Evolutionary conservation across 2,113 vertebrate genomes (phyloP).

Genomic region (Tragelaphus buxtoni): DNA sequence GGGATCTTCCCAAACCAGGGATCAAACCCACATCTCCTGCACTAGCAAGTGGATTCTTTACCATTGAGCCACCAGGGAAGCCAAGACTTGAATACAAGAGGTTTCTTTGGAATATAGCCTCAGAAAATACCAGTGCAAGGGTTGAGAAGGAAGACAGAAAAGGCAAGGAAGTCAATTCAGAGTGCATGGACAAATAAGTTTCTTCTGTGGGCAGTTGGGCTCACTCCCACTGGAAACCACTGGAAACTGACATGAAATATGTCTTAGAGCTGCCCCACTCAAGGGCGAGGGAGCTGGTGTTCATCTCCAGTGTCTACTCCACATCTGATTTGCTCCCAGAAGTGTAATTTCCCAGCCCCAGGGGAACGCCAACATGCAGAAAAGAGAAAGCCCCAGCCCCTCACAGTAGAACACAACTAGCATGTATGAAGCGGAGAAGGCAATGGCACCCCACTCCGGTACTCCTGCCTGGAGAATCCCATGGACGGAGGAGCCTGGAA

Average conservation of each 20-base stretch:
- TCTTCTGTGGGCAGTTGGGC: not conserved
- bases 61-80: not conserved
- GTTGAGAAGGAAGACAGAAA: not conserved
- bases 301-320: not conserved
- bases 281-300: not conserved
- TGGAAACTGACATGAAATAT: not conserved
- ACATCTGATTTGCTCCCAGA: not conserved
- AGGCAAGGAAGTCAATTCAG: not conserved
- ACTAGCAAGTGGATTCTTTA: not conserved
- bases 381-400: not conserved
- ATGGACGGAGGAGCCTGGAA: too few relatives aligned
- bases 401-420: accelerated
- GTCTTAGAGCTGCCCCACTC: accelerated
- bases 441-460: too few relatives aligned
- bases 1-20: not conserved
- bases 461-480: too few relatives aligned
- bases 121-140: not conserved
- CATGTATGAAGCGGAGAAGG: too few relatives aligned
- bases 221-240: not conserved
- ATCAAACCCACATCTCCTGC: not conserved
- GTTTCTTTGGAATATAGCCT: not conserved
- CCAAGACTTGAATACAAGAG: not conserved
- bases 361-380: not conserved
- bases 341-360: not conserved
- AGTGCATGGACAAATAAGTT: not conserved